Evolutionary conservation across 1,140 invertebrate genomes (phyloP).

Genomic region (Euschistus heros): DNA sequence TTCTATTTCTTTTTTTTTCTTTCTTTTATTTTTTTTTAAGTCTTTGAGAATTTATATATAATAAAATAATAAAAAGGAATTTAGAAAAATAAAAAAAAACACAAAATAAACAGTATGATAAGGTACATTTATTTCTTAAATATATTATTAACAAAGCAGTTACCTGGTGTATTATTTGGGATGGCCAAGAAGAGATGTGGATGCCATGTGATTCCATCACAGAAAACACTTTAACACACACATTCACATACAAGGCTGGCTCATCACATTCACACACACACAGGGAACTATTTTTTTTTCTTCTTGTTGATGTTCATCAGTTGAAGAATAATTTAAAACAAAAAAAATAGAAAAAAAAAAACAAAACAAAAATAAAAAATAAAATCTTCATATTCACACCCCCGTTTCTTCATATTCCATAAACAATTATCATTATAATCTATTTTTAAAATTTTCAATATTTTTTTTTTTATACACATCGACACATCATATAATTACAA

Average conservation of each 20-base stretch:
- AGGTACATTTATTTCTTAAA: conserved; percentile 6
- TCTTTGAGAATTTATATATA: neutral
- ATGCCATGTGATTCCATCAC: conserved; percentile 4
- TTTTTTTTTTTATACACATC: conserved; percentile 11
- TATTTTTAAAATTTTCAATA: neutral
- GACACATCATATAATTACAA: conserved; percentile 15
- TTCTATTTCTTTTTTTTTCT: neutral
- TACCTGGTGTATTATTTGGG: conserved; percentile 7
- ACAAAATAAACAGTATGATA: neutral
- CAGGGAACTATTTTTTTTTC: conserved; percentile 13
- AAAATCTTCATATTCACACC: conserved; percentile 4
- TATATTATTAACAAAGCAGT: conserved; percentile 5
- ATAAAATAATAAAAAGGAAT: neutral
- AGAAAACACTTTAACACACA: conserved; percentile 12
- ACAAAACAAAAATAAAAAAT: no score
- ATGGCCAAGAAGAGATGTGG: conserved; percentile 9
- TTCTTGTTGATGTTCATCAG: no score
- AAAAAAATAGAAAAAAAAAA: no score
- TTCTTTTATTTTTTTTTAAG: neutral
- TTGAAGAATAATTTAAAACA: no score
- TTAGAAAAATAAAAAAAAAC: neutral
- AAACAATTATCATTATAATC: no score
- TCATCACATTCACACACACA: conserved; percentile 15
- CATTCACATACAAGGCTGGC: conserved; percentile 9
- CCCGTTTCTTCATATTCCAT: conserved; percentile 1